Conservation (phyloP, 2,113 vertebrate species). For the Clinocottus analis region DNA sequence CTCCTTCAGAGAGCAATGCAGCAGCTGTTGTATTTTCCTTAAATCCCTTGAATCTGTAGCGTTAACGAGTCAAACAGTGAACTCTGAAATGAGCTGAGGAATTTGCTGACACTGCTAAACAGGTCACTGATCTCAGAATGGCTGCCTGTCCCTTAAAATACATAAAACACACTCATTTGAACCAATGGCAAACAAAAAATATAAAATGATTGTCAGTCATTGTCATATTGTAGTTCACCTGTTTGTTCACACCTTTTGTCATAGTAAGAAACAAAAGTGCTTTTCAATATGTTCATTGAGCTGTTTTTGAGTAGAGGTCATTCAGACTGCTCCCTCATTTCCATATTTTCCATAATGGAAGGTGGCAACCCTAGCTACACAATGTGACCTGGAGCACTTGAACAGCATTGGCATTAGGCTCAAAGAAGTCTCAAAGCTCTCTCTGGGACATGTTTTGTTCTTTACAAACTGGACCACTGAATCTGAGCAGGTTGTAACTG, state of each 20-base stretch:
- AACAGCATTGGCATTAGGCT: neutral
- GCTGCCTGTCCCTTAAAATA: neutral
- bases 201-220: neutral
- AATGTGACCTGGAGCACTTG: neutral
- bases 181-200: neutral
- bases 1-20: neutral
- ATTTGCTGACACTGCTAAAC: neutral
- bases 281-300: neutral
- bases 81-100: neutral
- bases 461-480: slow-evolving; percentile 21
- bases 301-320: neutral
- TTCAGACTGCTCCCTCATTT: neutral
- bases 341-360: neutral
- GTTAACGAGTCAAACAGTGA: neutral
- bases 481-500: slow-evolving; percentile 5
- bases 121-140: slow-evolving; percentile 8
- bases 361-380: slow-evolving; percentile 1
- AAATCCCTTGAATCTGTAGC: neutral
- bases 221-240: neutral
- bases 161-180: neutral
- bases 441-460: neutral
- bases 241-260: neutral
- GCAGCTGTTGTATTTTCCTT: neutral
- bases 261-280: neutral
- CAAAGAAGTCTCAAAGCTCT: neutral